phyloP scores from a whole-genome alignment of 2,797 vertebrate species.

The Eulemur rubriventer region DNA sequence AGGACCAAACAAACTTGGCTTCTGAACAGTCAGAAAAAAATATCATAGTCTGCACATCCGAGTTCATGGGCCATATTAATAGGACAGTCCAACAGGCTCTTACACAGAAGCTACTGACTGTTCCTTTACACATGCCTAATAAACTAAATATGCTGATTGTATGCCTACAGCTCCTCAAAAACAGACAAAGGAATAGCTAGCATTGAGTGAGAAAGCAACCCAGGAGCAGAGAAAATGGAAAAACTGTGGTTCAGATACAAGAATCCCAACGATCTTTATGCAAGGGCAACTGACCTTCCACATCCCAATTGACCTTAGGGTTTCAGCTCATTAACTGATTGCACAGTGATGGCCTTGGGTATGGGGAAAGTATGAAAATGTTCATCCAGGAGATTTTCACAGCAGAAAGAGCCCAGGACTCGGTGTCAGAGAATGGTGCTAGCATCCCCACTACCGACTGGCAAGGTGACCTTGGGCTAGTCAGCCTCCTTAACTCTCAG shows the following conservation, averaged over 20 bases:
- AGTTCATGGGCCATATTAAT: not conserved
- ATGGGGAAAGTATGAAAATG: not conserved
- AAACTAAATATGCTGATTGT: not conserved
- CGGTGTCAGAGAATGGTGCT: not conserved
- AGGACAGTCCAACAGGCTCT: not conserved
- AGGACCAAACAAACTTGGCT: not conserved
- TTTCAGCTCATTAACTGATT: conserved; percentile 9
- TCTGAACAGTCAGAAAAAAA: not conserved
- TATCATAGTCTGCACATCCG: not conserved
- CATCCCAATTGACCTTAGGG: not conserved
- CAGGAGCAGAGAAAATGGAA: not conserved
- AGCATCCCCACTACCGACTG: not conserved
- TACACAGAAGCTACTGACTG: not conserved
- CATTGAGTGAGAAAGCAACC: not conserved
- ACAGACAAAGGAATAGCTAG: not conserved
- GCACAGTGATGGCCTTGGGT: not conserved
- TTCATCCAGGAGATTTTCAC: not conserved
- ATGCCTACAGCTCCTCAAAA: not conserved
- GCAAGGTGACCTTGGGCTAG: not conserved
- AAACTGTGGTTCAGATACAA: not conserved
- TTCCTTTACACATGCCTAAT: not conserved
- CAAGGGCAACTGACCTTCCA: not conserved
- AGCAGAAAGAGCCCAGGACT: not conserved
- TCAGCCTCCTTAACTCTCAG: not conserved
- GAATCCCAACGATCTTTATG: not conserved